These are phyloP conservation scores for Aspidoscelis tigris DNA, from an alignment of 2,113 vertebrate species.

Conservation along the genomic window DNA sequence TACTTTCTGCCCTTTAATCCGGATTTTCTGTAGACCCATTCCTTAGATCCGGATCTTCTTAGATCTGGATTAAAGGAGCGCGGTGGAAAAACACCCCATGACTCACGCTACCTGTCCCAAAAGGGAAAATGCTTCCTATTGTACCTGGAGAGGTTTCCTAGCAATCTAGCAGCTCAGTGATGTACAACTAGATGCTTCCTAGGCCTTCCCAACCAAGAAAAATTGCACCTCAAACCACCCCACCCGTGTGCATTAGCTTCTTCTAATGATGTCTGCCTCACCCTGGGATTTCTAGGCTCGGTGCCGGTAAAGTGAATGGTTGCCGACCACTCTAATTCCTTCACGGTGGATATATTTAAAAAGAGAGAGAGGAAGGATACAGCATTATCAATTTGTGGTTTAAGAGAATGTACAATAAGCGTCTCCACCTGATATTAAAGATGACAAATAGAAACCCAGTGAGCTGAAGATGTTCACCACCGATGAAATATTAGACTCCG, in stretches of 20 bases:
- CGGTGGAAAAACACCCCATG: neutral
- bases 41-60: too few species aligned
- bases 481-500: conserved; percentile 43
- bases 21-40: too few species aligned
- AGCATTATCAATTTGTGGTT: conserved; percentile 66
- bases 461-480: conserved; percentile 16
- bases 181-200: conserved; percentile 39
- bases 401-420: conserved; percentile 44
- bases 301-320: conserved; percentile 47
- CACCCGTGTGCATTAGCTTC: conserved; percentile 50
- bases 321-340: conserved; percentile 56
- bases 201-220: conserved; percentile 53
- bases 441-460: conserved; percentile 56
- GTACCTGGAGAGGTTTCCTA: conserved; percentile 27
- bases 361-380: conserved; percentile 24
- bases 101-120: conserved; percentile 51
- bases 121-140: conserved; percentile 23
- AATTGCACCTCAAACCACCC: conserved; percentile 42
- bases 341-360: conserved; percentile 40
- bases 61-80: too few species aligned
- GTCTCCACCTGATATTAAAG: conserved; percentile 62
- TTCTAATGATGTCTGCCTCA: conserved; percentile 62
- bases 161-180: neutral
- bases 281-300: conserved; percentile 42
- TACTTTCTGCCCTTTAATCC: too few species aligned